Evolutionary conservation across 2,113 vertebrate genomes (phyloP).

Genomic region (Dasyprocta punctata): DNA sequence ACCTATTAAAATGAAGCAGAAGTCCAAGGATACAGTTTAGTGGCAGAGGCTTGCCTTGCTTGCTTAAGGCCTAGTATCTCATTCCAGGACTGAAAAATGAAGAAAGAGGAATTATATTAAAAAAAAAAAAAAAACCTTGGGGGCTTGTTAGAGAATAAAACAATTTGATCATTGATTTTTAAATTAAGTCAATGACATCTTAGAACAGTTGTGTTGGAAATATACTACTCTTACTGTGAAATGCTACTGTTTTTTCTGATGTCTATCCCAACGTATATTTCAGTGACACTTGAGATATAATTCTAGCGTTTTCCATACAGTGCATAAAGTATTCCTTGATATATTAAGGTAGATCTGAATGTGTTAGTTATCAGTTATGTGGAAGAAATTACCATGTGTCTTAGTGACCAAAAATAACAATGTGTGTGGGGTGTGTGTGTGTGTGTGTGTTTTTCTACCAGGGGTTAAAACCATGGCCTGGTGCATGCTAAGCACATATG

Average conservation of each 20-base stretch:
- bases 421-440: not conserved
- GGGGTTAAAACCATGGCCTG: not conserved
- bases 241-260: not conserved
- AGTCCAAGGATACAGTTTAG: too few relatives aligned
- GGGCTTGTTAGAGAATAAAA: not conserved
- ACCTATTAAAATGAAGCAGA: not conserved
- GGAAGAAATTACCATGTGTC: not conserved
- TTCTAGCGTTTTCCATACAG: not conserved
- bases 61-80: not conserved
- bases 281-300: not conserved
- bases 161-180: not conserved
- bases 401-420: not conserved
- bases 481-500: not conserved
- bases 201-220: conserved; percentile 8
- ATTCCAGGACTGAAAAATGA: not conserved
- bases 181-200: conserved; percentile 56
- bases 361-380: not conserved
- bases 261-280: not conserved
- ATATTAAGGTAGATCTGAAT: conserved; percentile 6
- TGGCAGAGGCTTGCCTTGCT: not conserved
- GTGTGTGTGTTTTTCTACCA: not conserved
- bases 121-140: not conserved
- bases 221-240: not conserved
- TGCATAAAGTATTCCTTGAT: conserved; percentile 26
- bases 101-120: not conserved